Evolutionary conservation across 2,888 invertebrate species (phyloP).

Genomic region (Sympetrum striolatum): DNA sequence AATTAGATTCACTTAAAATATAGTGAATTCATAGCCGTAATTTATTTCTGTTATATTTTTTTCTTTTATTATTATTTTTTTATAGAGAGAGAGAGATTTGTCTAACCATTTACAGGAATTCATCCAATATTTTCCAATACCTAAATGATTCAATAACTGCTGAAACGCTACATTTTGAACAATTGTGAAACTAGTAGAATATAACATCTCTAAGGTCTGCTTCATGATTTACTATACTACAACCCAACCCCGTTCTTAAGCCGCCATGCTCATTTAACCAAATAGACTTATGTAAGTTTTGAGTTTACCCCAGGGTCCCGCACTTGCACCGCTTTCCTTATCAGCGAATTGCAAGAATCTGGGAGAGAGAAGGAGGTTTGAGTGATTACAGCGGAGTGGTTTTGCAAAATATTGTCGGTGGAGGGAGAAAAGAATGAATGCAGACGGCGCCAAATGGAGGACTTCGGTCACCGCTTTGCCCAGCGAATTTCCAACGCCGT

Average conservation of each 20-base stretch:
- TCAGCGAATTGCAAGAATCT: neutral
- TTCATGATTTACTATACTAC: neutral
- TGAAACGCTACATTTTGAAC: too few species aligned
- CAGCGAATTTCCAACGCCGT: neutral
- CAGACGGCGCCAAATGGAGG: neutral
- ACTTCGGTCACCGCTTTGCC: neutral
- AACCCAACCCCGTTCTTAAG: neutral
- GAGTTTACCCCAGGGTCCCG: neutral
- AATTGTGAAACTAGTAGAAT: too few species aligned
- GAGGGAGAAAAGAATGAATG: neutral
- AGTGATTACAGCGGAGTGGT: neutral
- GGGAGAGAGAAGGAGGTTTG: neutral
- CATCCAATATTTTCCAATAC: too few species aligned
- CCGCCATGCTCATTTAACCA: neutral
- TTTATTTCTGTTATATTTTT: too few species aligned
- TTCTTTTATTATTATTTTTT: too few species aligned
- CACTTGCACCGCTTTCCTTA: neutral
- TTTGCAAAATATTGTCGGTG: neutral
- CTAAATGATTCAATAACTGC: too few species aligned
- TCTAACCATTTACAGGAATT: too few species aligned
- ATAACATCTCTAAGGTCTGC: too few species aligned
- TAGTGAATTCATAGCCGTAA: too few species aligned
- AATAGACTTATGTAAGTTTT: too few species aligned
- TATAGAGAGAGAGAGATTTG: too few species aligned
- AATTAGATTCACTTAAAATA: too few species aligned